Percentiles rank a stretch among this genome's conserved stretches.
These are phyloP conservation scores for Diogma glabrata DNA, from an alignment of 2,888 invertebrate species.

Conservation along the genomic window DNA sequence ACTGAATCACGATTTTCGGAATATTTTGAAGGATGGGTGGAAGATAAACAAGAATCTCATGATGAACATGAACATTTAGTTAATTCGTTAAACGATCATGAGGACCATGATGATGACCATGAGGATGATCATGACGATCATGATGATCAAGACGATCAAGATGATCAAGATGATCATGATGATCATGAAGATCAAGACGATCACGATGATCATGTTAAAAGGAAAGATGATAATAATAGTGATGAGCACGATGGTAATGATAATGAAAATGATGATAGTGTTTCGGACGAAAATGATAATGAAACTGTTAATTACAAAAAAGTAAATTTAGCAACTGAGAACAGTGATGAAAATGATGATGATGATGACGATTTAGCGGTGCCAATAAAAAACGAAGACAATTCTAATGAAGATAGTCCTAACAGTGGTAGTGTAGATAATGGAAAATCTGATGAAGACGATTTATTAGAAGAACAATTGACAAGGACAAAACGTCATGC, in stretches of 20 bases:
- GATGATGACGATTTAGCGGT: constrained; percentile 19
- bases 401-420: neutral
- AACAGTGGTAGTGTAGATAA: constrained; percentile 12
- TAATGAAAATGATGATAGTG: constrained; percentile 27
- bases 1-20: constrained; percentile 60
- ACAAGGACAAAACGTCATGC: neutral
- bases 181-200: constrained; percentile 33
- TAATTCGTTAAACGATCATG: constrained; percentile 23
- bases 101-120: constrained; percentile 30
- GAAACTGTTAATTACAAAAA: constrained; percentile 26
- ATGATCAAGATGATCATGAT: constrained; percentile 25
- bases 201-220: constrained; percentile 31
- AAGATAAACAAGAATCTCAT: constrained; percentile 36
- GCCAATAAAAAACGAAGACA: neutral
- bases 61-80: constrained; percentile 34
- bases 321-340: constrained; percentile 25
- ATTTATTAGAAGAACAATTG: constrained; percentile 16
- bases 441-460: constrained; percentile 19
- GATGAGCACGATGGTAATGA: constrained; percentile 31
- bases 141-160: constrained; percentile 25
- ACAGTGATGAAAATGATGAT: constrained; percentile 22
- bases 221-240: constrained; percentile 32
- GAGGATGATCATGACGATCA: constrained; percentile 23
- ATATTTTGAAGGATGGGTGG: constrained; percentile 69
- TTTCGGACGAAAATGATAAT: constrained; percentile 26